A percentile compares a stretch with the other conserved stretches of the same genome.
Conservation (phyloP, 2,888 invertebrate genomes). For the Epinotia ramella region DNA sequence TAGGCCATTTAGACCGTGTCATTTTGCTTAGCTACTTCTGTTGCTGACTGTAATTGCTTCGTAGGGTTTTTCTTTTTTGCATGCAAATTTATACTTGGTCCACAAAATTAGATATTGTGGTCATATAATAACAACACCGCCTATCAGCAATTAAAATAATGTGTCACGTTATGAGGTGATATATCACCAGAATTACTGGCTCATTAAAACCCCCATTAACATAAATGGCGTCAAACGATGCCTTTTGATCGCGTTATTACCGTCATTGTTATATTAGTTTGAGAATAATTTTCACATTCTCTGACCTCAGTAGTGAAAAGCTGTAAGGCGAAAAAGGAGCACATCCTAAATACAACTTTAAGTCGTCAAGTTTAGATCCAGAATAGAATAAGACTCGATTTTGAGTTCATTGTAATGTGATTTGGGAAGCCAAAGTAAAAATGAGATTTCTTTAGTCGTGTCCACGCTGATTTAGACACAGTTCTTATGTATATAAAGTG, state of each 20-base stretch:
- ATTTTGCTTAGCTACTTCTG: too few relatives aligned
- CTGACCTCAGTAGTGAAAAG: background rate
- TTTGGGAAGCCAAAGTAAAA: background rate
- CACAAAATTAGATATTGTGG: background rate
- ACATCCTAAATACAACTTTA: background rate
- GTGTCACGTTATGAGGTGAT: background rate
- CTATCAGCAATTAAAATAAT: constrained; percentile 12
- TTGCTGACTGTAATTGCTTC: too few relatives aligned
- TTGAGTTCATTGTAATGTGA: background rate
- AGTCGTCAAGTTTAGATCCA: background rate
- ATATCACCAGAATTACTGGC: constrained; percentile 23
- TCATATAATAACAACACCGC: background rate
- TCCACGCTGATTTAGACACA: background rate
- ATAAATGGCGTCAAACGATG: constrained; percentile 29
- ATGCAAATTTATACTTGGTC: background rate
- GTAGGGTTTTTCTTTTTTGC: background rate
- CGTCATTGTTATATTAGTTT: constrained; percentile 14
- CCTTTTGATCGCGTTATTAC: constrained; percentile 22
- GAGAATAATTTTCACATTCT: constrained; percentile 13
- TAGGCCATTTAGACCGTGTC: too few relatives aligned
- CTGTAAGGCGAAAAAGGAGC: background rate
- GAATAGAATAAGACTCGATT: background rate
- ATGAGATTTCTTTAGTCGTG: background rate
- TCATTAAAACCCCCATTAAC: constrained; percentile 15
- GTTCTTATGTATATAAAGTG: background rate